Base-by-base conservation (phyloP, 2,888 invertebrate species). In the Asteroscopus sphinx region DNA sequence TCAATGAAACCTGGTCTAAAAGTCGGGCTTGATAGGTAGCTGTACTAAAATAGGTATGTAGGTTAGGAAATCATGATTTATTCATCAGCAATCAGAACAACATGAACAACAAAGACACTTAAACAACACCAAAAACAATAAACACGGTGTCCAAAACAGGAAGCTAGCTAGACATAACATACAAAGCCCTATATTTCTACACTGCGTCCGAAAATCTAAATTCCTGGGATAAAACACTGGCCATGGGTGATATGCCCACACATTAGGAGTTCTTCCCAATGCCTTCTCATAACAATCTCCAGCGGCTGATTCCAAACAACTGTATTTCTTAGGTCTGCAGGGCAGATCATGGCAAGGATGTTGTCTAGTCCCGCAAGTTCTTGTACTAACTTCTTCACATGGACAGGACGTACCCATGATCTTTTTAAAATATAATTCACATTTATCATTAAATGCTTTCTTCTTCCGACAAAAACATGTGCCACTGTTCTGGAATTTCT, bases 101-200 rank as follows among this genome's bases (percentile, higher is more conserved):
- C 81, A 85, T 11, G 57, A 47, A 73, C 82, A 85, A 61, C 70
- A 83, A 52, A 76, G 79, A 57, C 86, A 88, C 64, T 80, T 81
- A 57, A 78, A 77, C 40, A 87, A 37, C 57, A 74, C 75, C 25
- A 88, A 41, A 56, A 82, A 85, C 33, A 87, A 52, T 16, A 88
- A 56, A 58, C 80, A 82, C 1, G 89, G 89, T 28, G 77, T 65
- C 85, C 86, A 88, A 61, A 84, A 66, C 36, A 88, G 15, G 35
- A 82, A 62, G 11, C 79, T 78, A 25, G 76, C 67, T 7, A 83
- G 28, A 33, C 77, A 60, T 49, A 83, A 42, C 1, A 82, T 33
- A 26, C 74, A 44, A 7, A 67, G 46, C n/a, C 73, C 62, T 2
- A 78, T 36, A 59, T 17, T 16, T 13, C 71, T 77, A 60, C 68